phyloP scores from a whole-genome alignment of 2,797 vertebrate species.

The Salmo trutta region DNA sequence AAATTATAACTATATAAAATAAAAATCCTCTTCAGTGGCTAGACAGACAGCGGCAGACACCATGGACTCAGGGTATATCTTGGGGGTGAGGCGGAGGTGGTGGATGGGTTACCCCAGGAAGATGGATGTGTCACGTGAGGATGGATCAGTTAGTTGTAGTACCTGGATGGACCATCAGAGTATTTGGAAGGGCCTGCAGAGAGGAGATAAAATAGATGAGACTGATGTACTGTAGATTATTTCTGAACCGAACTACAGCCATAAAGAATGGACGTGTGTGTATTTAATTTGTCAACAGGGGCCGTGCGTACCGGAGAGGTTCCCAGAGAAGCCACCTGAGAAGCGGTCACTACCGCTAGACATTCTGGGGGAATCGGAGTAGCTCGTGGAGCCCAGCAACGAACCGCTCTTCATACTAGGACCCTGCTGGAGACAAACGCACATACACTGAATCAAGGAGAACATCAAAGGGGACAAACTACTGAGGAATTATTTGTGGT shows the following conservation, averaged over 20 bases:
- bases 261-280: too few relatives aligned
- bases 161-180: constrained; percentile 55
- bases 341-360: constrained; percentile 54
- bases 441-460: neutral
- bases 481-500: too few relatives aligned
- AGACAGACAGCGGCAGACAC: neutral
- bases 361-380: constrained; percentile 48
- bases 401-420: constrained; percentile 48
- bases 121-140: neutral
- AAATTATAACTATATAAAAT: neutral
- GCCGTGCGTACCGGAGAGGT: constrained; percentile 54
- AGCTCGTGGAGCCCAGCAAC: constrained; percentile 54
- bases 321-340: constrained; percentile 47
- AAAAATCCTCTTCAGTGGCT: neutral
- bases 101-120: neutral
- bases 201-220: neutral
- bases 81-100: neutral
- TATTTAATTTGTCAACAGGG: neutral
- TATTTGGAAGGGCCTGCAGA: constrained; percentile 67
- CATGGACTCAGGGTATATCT: neutral
- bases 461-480: neutral
- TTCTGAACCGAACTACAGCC: too few relatives aligned
- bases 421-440: constrained; percentile 44
- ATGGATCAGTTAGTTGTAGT: constrained; percentile 61
- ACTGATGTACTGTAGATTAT: neutral